Evolutionary conservation across 2,888 invertebrate genomes (phyloP).

Genomic region (Malthinus seriepunctatus): DNA sequence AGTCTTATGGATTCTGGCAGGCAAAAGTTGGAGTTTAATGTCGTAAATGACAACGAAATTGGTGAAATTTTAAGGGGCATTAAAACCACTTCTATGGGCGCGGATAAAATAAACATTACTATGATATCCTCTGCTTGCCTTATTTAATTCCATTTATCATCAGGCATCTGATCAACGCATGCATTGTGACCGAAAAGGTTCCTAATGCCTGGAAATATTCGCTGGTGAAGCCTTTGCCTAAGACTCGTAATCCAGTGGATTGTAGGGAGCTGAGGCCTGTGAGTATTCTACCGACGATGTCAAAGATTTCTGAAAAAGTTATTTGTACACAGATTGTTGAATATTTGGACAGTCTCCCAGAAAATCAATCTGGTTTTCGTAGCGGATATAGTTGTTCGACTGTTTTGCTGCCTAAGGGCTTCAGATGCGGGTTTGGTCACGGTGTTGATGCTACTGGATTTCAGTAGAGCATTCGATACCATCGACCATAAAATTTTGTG

Average conservation of each 20-base stretch:
- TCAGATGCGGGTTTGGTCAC: neutral
- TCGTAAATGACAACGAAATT: no score
- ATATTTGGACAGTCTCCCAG: neutral
- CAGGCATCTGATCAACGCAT: neutral
- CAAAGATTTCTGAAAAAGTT: neutral
- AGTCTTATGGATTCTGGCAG: no score
- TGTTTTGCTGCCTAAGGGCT: neutral
- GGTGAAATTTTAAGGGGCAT: no score
- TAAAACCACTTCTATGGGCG: no score
- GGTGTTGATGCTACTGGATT: neutral
- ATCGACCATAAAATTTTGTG: neutral
- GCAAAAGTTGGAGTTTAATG: no score
- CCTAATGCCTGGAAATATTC: neutral
- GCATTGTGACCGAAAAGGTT: neutral
- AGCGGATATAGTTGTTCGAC: no score
- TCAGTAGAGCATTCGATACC: conserved; percentile 3
- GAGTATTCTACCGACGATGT: neutral
- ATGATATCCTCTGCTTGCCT: no score
- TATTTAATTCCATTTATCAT: no score
- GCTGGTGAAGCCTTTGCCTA: neutral
- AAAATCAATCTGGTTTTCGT: neutral
- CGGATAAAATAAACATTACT: no score
- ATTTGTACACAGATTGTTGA: neutral
- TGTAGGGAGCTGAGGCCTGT: neutral
- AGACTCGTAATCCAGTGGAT: neutral